Evolutionary conservation across 1,140 invertebrate genomes (phyloP).

Genomic region (Hirudo medicinalis): DNA sequence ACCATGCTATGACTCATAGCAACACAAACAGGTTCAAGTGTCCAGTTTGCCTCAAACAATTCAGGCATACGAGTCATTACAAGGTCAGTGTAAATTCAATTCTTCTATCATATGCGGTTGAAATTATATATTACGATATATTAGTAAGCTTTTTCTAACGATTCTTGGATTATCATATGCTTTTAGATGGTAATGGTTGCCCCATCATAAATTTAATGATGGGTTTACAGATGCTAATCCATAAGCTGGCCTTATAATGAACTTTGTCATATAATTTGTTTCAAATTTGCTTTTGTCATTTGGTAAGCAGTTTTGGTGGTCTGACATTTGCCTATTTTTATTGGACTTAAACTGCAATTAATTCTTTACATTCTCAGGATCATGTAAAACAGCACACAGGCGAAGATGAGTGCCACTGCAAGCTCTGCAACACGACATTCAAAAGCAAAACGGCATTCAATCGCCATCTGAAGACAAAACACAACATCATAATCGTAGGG

Average conservation of each 20-base stretch:
- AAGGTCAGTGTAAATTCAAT: conserved; percentile 33
- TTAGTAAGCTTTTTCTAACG: background rate
- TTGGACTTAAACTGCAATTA: background rate
- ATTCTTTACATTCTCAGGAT: conserved; percentile 35
- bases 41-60: conserved; percentile 51
- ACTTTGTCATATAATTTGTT: background rate
- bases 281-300: background rate
- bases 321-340: no score
- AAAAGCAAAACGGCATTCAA: conserved; percentile 55
- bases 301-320: background rate
- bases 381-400: conserved; percentile 53
- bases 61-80: conserved; percentile 55
- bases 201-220: background rate
- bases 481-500: conserved; percentile 28
- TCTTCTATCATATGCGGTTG: background rate
- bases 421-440: conserved; percentile 50
- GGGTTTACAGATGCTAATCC: background rate
- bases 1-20: conserved; percentile 55
- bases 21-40: conserved; percentile 55
- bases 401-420: conserved; percentile 53
- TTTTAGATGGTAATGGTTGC: background rate
- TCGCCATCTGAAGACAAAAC: conserved; percentile 48
- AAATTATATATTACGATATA: background rate
- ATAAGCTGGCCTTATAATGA: background rate
- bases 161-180: background rate